phyloP scores from a whole-genome alignment of 2,113 vertebrate genomes.

The Mastomys coucha region DNA sequence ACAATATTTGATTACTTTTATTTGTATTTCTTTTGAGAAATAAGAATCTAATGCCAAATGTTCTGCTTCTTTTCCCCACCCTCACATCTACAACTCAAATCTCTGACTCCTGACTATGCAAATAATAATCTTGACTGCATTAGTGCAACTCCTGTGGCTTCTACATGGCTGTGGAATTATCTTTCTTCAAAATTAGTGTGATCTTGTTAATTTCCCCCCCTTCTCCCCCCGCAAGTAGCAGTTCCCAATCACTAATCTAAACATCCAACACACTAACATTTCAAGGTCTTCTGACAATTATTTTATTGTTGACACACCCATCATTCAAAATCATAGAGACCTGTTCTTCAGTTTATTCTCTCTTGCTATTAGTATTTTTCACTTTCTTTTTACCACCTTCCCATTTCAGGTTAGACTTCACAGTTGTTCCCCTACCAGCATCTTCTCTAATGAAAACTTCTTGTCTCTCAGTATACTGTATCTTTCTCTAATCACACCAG shows the following conservation, averaged over 20 bases:
- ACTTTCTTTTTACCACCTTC: neutral
- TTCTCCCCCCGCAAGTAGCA: neutral
- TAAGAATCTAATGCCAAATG: neutral
- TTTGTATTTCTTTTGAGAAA: neutral
- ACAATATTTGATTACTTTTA: constrained; percentile 32
- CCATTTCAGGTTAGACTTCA: neutral
- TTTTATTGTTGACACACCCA: neutral
- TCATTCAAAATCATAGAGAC: neutral
- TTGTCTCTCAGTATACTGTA: neutral
- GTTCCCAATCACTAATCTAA: neutral
- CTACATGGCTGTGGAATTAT: neutral
- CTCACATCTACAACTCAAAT: constrained; percentile 27
- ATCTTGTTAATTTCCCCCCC: neutral
- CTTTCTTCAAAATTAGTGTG: neutral
- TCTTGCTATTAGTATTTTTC: neutral
- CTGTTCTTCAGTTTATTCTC: neutral
- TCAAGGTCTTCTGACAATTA: neutral
- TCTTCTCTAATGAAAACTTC: neutral
- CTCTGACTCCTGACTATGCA: neutral
- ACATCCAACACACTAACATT: neutral
- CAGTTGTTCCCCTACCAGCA: neutral
- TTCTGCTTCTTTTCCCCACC: neutral
- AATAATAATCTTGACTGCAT: neutral
- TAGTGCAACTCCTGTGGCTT: neutral
- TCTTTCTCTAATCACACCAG: neutral